Base-by-base conservation (phyloP, 2,113 vertebrate genomes). In the Ptyas mucosa region DNA sequence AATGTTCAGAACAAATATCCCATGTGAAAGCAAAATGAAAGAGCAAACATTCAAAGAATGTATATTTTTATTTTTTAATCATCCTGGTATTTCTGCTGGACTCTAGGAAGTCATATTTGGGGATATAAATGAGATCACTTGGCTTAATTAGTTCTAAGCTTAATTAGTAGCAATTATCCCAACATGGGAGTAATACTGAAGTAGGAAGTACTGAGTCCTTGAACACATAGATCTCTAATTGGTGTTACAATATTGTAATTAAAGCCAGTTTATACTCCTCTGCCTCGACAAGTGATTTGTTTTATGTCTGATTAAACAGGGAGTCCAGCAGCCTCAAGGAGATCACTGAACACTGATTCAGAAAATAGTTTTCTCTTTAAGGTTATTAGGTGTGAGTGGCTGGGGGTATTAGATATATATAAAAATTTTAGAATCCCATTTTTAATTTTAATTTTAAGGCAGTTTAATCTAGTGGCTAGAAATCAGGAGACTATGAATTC, bases 111-210 rank as follows among this genome's bases (percentile, higher is more conserved):
- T 98, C 97, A 98, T 98, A 97, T 98, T 97, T 97, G 97, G 98
- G 97, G 97, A 97, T 98, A 98, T 98, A 98, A 98, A 98, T 98
- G 97, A 98, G 98, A 98, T 98, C 97, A 98, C 98, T 98, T 98
- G 98, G 98, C 97, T 97, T 98, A 98, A 98, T 98, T 98, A 98
- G 98, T 98, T 98, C 98, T 97, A 97, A 97, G 98, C 98, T 98
- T 98, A 98, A 98, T 98, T 98, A 98, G 98, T 98, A 98, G 97
- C 98, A 98, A 98, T 98, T 98, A 98, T 98, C 98, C 97, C 98
- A 98, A 98, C 98, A 98, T 98, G 98, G 98, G 98, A 98, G 97
- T 98, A 98, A 98, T 98, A 98, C 98, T 97, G 96, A 94, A 98
- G 97, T 98, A 98, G 97, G 97, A 98, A 98, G 97, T 98, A 98